Base-by-base conservation (phyloP, 2,797 vertebrate species). In the Trachurus trachurus region DNA sequence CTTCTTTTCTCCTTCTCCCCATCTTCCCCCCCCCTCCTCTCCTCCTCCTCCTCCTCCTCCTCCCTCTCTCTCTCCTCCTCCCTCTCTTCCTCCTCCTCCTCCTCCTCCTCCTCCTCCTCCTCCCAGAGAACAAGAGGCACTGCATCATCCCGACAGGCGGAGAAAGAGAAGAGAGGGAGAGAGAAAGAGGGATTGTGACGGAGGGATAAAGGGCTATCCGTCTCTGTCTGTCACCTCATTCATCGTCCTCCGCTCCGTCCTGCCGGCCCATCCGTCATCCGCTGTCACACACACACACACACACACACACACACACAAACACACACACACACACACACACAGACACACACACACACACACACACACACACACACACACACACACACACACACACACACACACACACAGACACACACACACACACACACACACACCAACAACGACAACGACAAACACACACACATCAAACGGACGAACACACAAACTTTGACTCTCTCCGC, bases 61-160 rank as follows among this genome's bases (percentile, higher is more conserved):
- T 26, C 26, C 26, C 26, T 26, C 26, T 3, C 26, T 26, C 26
- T 26, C 26, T 26, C 26, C 26, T 26, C 26, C 26, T 26, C 26
- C 26, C 26, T 26, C 26, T 26, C 80, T 79, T 77, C n/a, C 53
- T 74, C 74, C 82, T 83, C 77, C 80, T 72, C 76, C 70, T 78
- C 72, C 54, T 42, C 21, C 69, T 90, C 72, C 83, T 78, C 82
- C 88, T 90, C 87, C 88, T 87, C 82, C 82, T 90, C 78, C 66
- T 26, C 54, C 78, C 74, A 75, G 90, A 93, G 93, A 96, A 97
- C 97, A 97, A 97, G 96, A 95, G 96, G 97, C 95, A 98, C 96
- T 98, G 97, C 97, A 98, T 99, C 98, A 98, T 98, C 95, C 95
- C 96, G 98, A 97, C 98, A 99, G 97, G 94, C 95, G 92, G 78